Evolutionary conservation across 2,113 vertebrate genomes (phyloP).

Genomic region (Bettongia penicillata): DNA sequence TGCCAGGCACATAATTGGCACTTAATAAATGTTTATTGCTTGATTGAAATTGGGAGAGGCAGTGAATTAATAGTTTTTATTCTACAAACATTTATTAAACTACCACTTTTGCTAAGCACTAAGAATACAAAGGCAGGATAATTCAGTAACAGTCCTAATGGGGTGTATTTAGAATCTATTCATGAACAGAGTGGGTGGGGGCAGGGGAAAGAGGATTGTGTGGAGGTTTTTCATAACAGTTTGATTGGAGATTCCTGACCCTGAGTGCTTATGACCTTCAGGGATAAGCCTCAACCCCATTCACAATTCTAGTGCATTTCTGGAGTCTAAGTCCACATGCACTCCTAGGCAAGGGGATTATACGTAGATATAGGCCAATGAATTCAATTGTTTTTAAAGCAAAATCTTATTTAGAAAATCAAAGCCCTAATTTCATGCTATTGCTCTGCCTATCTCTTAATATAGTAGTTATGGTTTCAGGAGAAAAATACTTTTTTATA

Average conservation of each 20-base stretch:
- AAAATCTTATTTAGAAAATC: neutral
- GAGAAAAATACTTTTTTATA: neutral
- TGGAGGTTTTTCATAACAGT: neutral
- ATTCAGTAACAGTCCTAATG: neutral
- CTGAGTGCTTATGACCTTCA: neutral
- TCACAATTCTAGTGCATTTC: neutral
- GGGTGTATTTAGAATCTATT: neutral
- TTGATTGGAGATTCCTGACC: neutral
- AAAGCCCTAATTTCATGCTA: neutral
- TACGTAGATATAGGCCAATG: neutral
- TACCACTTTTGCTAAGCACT: neutral
- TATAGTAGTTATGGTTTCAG: neutral
- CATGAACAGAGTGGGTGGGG: neutral
- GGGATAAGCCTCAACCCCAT: neutral
- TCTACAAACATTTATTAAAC: neutral
- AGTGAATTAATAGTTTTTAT: neutral
- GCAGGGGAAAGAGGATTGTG: neutral
- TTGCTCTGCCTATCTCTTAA: neutral
- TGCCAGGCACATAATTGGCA: neutral
- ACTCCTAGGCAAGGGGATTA: neutral
- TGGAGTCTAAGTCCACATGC: neutral
- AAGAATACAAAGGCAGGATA: neutral
- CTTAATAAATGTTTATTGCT: neutral
- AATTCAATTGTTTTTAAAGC: neutral
- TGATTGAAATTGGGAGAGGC: neutral